These are phyloP conservation scores for Heliconius ethilla DNA, from an alignment of 2,888 invertebrate genomes.

Conservation along the genomic window DNA sequence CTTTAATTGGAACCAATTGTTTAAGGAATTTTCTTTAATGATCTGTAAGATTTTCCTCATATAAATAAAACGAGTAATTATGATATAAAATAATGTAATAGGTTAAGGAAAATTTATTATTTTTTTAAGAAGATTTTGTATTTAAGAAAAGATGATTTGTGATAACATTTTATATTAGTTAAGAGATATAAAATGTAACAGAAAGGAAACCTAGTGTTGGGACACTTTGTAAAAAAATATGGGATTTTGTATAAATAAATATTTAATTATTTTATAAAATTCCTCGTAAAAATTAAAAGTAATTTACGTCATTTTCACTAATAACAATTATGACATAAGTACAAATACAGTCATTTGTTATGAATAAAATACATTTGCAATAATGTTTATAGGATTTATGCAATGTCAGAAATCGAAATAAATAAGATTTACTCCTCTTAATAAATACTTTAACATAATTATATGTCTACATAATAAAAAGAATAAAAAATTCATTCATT, in stretches of 20 bases:
- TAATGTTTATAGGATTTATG: too few species aligned
- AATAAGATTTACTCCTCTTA: too few species aligned
- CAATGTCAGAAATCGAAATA: too few species aligned
- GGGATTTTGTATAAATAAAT: too few species aligned
- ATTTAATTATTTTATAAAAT: too few species aligned
- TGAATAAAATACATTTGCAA: too few species aligned
- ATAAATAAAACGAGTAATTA: neutral
- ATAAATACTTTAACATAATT: too few species aligned
- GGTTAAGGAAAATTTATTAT: conserved; percentile 9
- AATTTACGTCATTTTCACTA: neutral
- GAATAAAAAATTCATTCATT: too few species aligned
- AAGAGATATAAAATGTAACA: too few species aligned
- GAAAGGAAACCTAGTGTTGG: neutral
- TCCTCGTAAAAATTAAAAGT: neutral
- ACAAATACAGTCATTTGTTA: too few species aligned
- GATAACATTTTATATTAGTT: neutral
- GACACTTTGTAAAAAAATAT: neutral
- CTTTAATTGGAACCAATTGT: neutral
- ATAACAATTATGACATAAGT: too few species aligned
- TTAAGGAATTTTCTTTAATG: neutral
- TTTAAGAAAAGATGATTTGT: neutral
- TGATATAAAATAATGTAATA: neutral
- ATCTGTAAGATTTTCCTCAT: conserved; percentile 12
- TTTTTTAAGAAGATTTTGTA: neutral
- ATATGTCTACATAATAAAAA: too few species aligned